Evolutionary conservation across 2,888 invertebrate genomes (phyloP), one percentile per base, ranked within the genome.

Genomic region (Disparrhopalites patrizii): DNA sequence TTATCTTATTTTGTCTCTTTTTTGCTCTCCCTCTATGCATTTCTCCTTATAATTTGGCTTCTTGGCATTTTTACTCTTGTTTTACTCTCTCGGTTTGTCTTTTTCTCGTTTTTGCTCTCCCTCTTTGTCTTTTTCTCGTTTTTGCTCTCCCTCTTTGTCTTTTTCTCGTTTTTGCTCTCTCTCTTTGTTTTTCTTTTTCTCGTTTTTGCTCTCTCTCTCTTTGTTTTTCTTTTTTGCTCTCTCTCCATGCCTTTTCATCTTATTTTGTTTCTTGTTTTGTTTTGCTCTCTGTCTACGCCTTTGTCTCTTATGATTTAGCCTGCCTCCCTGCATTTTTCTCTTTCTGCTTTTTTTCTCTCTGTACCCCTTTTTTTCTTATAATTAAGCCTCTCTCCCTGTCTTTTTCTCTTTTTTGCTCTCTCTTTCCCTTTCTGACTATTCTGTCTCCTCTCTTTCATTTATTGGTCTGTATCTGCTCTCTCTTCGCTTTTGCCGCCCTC

Each of bases 1-100:
- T n/a, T n/a, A n/a, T n/a, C n/a, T n/a, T n/a, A n/a, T n/a, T n/a
- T n/a, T n/a, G n/a, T n/a, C n/a, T n/a, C n/a, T n/a, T n/a, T n/a
- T n/a, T n/a, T n/a, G n/a, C n/a, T n/a, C n/a, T n/a, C n/a, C n/a
- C n/a, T n/a, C n/a, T n/a, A n/a, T n/a, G n/a, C n/a, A n/a, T n/a
- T n/a, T n/a, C n/a, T n/a, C n/a, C n/a, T n/a, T n/a, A n/a, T n/a
- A n/a, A n/a, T n/a, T n/a, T n/a, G n/a, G n/a, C n/a, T n/a, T n/a
- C n/a, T n/a, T n/a, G n/a, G n/a, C n/a, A n/a, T n/a, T 43, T 43
- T 43, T 43, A 43, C 43, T 43, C 43, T 15, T 15, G n/a, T 43
- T 5, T 43, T 20, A 18, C 20, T n/a, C 43, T 20, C 20, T 43
- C 43, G 5, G 5, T 20, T 43, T 43, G 15, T 10, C n/a, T 18